Conservation (phyloP, 1,140 invertebrate genomes). For the Solenopsis invicta region DNA sequence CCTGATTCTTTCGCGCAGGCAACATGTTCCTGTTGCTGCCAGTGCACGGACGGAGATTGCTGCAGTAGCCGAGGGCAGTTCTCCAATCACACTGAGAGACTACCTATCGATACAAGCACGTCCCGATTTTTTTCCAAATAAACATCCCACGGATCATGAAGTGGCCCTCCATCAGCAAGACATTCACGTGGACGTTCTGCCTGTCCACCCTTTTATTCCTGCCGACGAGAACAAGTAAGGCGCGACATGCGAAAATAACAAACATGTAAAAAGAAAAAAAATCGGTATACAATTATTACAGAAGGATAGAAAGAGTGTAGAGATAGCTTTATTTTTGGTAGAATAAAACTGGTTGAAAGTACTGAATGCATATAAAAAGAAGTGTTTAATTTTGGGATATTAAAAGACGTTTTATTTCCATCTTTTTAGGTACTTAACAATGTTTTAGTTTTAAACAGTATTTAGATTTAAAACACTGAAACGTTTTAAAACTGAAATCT, state of each 20-base stretch:
- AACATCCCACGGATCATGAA: slow-evolving; percentile 75
- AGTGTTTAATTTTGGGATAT: too few relatives aligned
- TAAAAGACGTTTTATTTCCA: too few relatives aligned
- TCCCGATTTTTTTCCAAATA: slow-evolving; percentile 31
- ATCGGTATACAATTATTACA: background rate
- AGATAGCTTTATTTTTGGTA: background rate
- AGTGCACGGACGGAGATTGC: slow-evolving; percentile 75
- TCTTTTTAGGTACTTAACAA: too few relatives aligned
- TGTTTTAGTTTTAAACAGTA: too few relatives aligned
- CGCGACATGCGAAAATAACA: background rate
- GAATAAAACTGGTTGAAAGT: too few relatives aligned
- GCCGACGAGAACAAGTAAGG: slow-evolving; percentile 79
- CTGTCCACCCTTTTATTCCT: slow-evolving; percentile 77
- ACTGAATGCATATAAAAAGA: too few relatives aligned
- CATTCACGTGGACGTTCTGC: slow-evolving; percentile 59
- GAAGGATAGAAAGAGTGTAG: background rate
- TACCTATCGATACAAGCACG: background rate
- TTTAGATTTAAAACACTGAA: too few relatives aligned
- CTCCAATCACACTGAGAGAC: slow-evolving; percentile 37
- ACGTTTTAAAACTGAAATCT: too few relatives aligned
- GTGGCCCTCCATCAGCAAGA: slow-evolving; percentile 67
- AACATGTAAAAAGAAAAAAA: background rate
- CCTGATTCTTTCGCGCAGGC: slow-evolving; percentile 76
- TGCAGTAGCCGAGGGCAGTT: slow-evolving; percentile 66
- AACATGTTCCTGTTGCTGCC: slow-evolving; percentile 79